These are phyloP conservation scores for Gorsachius magnificus DNA, from an alignment of 2,797 vertebrate genomes.

Conservation along the genomic window DNA sequence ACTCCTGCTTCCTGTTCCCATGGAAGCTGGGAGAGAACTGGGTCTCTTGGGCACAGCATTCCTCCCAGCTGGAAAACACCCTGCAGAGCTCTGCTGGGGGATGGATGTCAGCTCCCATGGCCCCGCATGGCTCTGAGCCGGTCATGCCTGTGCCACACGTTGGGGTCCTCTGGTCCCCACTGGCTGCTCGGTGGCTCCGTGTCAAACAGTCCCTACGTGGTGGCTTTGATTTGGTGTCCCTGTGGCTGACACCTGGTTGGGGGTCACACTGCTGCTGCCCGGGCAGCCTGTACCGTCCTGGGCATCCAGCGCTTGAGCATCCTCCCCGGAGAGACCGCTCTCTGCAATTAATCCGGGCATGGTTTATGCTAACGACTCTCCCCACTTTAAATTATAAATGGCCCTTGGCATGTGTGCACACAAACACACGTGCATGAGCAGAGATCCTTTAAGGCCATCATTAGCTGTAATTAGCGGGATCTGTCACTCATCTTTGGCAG, in stretches of 20 bases:
- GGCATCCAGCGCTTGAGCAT: background rate
- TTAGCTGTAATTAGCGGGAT: constrained; percentile 72
- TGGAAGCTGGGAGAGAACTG: background rate
- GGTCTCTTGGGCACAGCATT: background rate
- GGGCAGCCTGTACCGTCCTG: background rate
- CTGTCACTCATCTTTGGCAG: constrained; percentile 72
- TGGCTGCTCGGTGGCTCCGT: background rate
- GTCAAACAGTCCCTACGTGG: background rate
- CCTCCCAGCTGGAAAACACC: background rate
- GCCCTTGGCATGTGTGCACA: constrained; percentile 63
- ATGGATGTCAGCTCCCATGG: background rate
- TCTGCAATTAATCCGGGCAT: constrained; percentile 38
- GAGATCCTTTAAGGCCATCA: constrained; percentile 70
- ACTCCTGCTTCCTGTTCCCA: background rate
- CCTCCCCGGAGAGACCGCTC: constrained; percentile 2
- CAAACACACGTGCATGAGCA: constrained; percentile 17
- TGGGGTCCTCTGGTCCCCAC: background rate
- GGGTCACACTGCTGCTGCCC: background rate
- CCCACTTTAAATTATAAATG: constrained; percentile 71
- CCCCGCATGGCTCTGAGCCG: accelerated
- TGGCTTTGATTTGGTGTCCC: background rate
- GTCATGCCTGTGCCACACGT: background rate
- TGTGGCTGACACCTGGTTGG: background rate
- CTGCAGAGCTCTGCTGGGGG: background rate
- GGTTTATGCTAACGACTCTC: constrained; percentile 54